Percentiles rank a stretch among this genome's conserved stretches.
Evolutionary conservation across 2,888 invertebrate genomes (phyloP).

Genomic region (Hirtodrosophila trivittata): DNA sequence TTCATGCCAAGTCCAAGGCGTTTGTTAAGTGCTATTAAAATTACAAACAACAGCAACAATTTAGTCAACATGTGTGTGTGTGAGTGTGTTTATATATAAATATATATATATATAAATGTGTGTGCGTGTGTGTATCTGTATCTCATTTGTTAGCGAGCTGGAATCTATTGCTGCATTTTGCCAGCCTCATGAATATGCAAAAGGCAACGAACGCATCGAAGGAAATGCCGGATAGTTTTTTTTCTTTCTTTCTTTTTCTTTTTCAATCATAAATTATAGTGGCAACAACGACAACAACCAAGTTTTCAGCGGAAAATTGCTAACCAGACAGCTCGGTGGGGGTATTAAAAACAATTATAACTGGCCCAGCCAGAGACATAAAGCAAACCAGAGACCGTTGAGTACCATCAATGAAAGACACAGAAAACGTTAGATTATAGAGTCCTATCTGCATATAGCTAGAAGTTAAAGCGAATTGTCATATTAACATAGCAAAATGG

Average conservation of each 20-base stretch:
- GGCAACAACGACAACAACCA: conserved; percentile 24
- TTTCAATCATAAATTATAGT: conserved; percentile 62
- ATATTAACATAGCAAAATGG: too few species aligned
- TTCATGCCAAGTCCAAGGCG: conserved; percentile 77
- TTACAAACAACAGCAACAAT: conserved; percentile 51
- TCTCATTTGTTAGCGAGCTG: conserved; percentile 38
- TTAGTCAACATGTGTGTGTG: conserved; percentile 5
- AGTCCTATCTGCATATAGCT: too few species aligned
- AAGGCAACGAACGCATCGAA: conserved; percentile 51
- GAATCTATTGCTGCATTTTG: conserved; percentile 36
- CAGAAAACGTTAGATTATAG: too few species aligned
- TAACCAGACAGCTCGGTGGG: conserved; percentile 25
- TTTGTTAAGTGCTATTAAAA: conserved; percentile 76
- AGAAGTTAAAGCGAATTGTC: too few species aligned
- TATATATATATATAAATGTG: conserved; percentile 4
- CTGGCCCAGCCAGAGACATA: conserved; percentile 12
- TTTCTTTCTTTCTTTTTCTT: too few species aligned
- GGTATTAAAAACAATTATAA: conserved; percentile 58
- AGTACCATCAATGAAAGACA: too few species aligned
- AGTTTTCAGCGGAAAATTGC: conserved; percentile 55
- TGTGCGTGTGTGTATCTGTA: conserved; percentile 10
- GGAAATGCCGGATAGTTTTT: conserved; percentile 65
- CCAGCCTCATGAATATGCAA: conserved; percentile 68
- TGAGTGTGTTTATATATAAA: background rate
- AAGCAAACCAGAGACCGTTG: background rate